A percentile compares a stretch with the other conserved stretches of the same genome.
Conservation (phyloP, 2,888 invertebrate genomes). For the Acanthosepion esculentum region DNA sequence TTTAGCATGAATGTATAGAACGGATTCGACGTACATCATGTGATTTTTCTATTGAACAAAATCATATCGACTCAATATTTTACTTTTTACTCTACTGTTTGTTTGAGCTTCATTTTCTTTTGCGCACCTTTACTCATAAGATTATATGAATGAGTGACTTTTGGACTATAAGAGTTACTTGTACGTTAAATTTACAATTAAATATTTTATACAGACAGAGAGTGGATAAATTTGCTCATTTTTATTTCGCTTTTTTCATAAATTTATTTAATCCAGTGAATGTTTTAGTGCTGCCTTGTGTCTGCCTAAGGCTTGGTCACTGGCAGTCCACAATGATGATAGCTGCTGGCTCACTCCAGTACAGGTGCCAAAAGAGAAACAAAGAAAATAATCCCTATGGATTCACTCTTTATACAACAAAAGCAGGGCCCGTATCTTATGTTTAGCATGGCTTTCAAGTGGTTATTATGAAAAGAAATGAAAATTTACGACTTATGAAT, state of each 20-base stretch:
- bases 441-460: not conserved
- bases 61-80: too few relatives aligned
- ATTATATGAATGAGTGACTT: not conserved
- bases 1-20: too few relatives aligned
- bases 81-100: too few relatives aligned
- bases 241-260: not conserved
- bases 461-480: not conserved
- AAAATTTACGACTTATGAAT: not conserved
- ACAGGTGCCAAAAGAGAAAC: not conserved
- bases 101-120: not conserved
- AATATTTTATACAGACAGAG: not conserved
- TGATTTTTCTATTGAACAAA: too few relatives aligned
- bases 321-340: not conserved
- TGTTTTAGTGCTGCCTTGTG: not conserved
- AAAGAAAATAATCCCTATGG: slow-evolving; percentile 4
- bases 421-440: not conserved
- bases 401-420: not conserved
- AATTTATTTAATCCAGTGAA: not conserved
- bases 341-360: not conserved
- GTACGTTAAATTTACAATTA: not conserved
- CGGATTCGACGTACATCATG: too few relatives aligned
- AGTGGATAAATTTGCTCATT: not conserved
- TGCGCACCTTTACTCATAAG: not conserved
- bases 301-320: not conserved
- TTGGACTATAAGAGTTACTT: not conserved